phyloP scores from a whole-genome alignment of 1,140 invertebrate genomes.

The Heliothis virescens region DNA sequence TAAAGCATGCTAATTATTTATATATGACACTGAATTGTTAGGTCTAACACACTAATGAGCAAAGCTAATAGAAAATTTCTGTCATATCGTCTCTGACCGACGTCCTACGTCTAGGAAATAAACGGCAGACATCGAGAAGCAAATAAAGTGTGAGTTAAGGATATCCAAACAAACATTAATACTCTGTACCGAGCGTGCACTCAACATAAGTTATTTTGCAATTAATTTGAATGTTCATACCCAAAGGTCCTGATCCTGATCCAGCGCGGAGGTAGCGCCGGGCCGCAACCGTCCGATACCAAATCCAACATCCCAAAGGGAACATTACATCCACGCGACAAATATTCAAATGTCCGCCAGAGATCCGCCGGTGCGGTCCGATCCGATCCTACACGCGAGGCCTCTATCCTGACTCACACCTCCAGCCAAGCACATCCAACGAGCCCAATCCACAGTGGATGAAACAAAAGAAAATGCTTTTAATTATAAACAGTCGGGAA shows the following conservation, averaged over 20 bases:
- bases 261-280: slow-evolving; percentile 39
- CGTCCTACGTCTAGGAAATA: slow-evolving; percentile 59
- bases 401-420: slow-evolving; percentile 76
- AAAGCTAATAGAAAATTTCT: slow-evolving; percentile 59
- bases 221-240: slow-evolving; percentile 81
- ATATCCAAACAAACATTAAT: slow-evolving; percentile 76
- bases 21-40: slow-evolving; percentile 66
- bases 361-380: slow-evolving; percentile 70
- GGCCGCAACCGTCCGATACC: slow-evolving; percentile 49
- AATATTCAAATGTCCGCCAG: slow-evolving; percentile 53
- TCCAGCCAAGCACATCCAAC: slow-evolving; percentile 79
- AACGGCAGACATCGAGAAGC: slow-evolving; percentile 74
- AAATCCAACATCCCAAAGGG: slow-evolving; percentile 50
- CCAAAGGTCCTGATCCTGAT: slow-evolving; percentile 75
- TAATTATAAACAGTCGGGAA: slow-evolving; percentile 65
- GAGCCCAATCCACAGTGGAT: slow-evolving; percentile 83
- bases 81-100: slow-evolving; percentile 49
- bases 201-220: slow-evolving; percentile 80
- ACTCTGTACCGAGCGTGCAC: slow-evolving; percentile 77
- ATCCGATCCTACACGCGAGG: slow-evolving; percentile 56
- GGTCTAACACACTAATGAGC: slow-evolving; percentile 69
- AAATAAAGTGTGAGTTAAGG: slow-evolving; percentile 77
- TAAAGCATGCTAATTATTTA: slow-evolving; percentile 70
- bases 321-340: slow-evolving; percentile 44
- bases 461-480: slow-evolving; percentile 85